Evolutionary conservation across 2,113 vertebrate genomes (phyloP).

Genomic region (Vireo altiloquus): DNA sequence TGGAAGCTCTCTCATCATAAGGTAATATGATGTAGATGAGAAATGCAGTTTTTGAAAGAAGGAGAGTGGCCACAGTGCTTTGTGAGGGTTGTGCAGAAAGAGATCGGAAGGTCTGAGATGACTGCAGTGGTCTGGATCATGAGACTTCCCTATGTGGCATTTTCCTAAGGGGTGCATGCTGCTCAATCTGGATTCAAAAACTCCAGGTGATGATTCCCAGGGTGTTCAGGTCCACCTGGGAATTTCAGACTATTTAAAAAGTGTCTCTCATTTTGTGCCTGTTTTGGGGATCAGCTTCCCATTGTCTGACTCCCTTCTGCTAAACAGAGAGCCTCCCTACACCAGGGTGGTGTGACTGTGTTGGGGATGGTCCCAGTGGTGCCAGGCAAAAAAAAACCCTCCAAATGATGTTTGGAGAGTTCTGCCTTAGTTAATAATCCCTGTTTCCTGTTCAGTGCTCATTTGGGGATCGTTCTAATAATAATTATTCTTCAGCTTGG

Average conservation of each 20-base stretch:
- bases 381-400: background rate
- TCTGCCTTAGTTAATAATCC: background rate
- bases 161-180: background rate
- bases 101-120: background rate
- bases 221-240: background rate
- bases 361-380: background rate
- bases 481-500: background rate
- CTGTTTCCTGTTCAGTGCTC: background rate
- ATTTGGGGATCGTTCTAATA: background rate
- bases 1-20: background rate
- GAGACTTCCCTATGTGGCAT: background rate
- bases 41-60: background rate
- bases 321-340: background rate
- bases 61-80: background rate
- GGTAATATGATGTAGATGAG: background rate
- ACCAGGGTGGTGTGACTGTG: background rate
- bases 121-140: background rate
- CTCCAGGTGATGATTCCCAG: background rate
- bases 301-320: background rate
- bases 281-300: background rate
- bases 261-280: background rate
- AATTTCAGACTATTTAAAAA: background rate
- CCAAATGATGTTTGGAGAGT: background rate
- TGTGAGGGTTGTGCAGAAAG: background rate
- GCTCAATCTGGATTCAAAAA: background rate